phyloP scores from a whole-genome alignment of 2,113 vertebrate species.

The Podocnemis expansa region DNA sequence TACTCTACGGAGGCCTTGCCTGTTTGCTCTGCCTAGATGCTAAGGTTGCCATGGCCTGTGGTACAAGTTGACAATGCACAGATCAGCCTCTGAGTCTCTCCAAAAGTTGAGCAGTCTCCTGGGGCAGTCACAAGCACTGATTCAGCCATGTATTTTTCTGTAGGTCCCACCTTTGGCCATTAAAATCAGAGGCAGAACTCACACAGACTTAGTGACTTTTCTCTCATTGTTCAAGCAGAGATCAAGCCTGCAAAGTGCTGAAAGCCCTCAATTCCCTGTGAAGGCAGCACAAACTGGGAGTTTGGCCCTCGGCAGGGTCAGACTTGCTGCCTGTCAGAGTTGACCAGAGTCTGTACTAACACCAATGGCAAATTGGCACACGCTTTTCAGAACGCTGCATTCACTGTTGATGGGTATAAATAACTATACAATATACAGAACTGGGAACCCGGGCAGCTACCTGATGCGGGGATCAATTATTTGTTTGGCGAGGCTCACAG shows the following conservation, averaged over 20 bases:
- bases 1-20: background rate
- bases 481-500: background rate
- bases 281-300: background rate
- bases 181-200: background rate
- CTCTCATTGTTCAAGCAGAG: background rate
- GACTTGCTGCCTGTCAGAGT: background rate
- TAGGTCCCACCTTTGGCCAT: background rate
- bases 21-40: background rate
- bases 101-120: fast-evolving
- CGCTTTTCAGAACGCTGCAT: background rate
- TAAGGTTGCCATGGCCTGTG: fast-evolving
- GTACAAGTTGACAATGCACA: fast-evolving
- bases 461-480: background rate
- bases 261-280: background rate
- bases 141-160: background rate
- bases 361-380: background rate
- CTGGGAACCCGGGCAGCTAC: background rate
- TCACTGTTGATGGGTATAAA: background rate
- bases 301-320: background rate
- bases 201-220: background rate
- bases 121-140: background rate
- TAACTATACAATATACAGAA: background rate
- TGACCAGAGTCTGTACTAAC: background rate
- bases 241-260: background rate
- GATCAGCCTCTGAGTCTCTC: background rate